Evolutionary conservation across 2,113 vertebrate genomes (phyloP), one percentile per base, ranked within the genome.

Genomic region (Planiliza haematocheilus): DNA sequence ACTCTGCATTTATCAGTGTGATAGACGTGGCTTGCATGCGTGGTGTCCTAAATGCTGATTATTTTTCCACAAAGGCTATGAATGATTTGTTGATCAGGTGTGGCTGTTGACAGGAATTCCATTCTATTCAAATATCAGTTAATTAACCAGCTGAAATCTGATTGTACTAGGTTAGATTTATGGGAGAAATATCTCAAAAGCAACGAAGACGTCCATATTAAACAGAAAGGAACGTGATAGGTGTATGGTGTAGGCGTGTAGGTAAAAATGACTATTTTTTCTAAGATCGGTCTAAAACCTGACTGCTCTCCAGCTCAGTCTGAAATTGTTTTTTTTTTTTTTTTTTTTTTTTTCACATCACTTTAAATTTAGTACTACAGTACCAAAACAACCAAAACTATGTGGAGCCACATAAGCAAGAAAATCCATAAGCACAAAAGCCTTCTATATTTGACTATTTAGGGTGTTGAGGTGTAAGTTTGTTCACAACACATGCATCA

Each of bases 391-490:
- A n/a, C n/a, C 53, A 57, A 78, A 48, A 59, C 55, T 30, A 74
- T 64, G 48, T 2, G 20, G 71, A 74, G 74, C 65, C 65, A 49
- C 20, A 7, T 16, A 34, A 37, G 45, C 36, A 48, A 63, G 13
- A 39, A 39, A 58, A 42, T 30, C 5, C 24, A 30, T 42, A 66
- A 1, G 43, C 38, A 58, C 13, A 36, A 21, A 48, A 10, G 77
- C 82, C 85, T 89, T 87, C 93, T 92, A 57, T 83, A 79, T 87
- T 86, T 89, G 88, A 91, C 86, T 77, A 30, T 30, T 88, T 78
- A 49, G 91, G 89, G 94, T 90, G 94, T 94, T 79, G 80, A 94
- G 87, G 93, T 87, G 94, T 86, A 92, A 93, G 93, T 86, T 91
- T 91, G 87, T 90, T 94, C 75, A 91, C 91, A 77, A 93, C 73